Evolutionary conservation across 2,888 invertebrate species (phyloP).

Genomic region (Cremastobaeus sp.): DNA sequence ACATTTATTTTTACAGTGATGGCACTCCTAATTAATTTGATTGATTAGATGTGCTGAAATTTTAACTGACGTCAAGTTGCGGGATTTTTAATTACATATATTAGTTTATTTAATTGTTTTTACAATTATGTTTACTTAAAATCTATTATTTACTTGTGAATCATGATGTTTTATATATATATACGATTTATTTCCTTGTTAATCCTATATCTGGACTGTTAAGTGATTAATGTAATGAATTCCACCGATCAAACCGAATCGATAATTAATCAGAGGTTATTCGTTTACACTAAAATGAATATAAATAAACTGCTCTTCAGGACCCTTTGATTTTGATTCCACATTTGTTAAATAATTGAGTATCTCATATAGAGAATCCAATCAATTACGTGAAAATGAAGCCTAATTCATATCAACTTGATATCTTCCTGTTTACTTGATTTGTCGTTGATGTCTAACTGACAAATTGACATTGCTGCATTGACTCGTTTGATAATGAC

Average conservation of each 20-base stretch:
- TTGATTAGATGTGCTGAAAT: conserved; percentile 50
- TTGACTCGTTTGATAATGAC: conserved; percentile 35
- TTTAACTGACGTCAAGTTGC: conserved; percentile 54
- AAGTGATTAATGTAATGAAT: too few species aligned
- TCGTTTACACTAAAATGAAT: too few species aligned
- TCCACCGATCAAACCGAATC: too few species aligned
- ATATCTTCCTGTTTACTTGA: conserved; percentile 30
- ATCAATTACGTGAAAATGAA: conserved; percentile 21
- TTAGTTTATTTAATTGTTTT: conserved; percentile 38
- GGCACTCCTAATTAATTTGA: too few species aligned
- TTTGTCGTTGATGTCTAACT: conserved; percentile 39
- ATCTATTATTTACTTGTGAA: not conserved
- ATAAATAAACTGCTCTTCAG: too few species aligned
- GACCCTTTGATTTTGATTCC: too few species aligned
- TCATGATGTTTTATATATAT: too few species aligned
- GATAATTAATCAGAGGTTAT: too few species aligned
- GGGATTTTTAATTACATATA: conserved; percentile 39
- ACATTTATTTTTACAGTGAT: too few species aligned
- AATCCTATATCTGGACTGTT: too few species aligned
- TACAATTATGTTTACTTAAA: conserved; percentile 25
- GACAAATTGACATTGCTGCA: conserved; percentile 51
- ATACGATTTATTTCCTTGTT: too few species aligned
- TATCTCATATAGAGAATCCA: conserved; percentile 6
- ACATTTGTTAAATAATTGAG: not conserved
- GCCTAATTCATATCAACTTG: conserved; percentile 43